Conservation (phyloP, 37 sponge, comb jelly and placozoan species). For the Hormiphora californensis region DNA sequence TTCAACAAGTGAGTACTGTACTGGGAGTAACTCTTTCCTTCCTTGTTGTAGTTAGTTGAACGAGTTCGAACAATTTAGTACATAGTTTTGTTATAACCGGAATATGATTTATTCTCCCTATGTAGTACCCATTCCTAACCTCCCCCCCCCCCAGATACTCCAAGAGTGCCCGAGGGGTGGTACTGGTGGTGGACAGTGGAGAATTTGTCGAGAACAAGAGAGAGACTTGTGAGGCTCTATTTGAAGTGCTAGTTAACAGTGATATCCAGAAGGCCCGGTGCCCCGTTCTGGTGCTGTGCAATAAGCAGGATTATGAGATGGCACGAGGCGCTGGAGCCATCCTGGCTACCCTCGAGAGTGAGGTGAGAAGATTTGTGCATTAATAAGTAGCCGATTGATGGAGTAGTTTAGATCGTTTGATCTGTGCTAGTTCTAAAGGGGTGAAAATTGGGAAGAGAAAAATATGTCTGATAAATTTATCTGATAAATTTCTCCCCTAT, state of each 20-base stretch:
- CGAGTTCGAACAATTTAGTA: too few relatives aligned
- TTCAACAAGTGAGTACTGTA: background rate
- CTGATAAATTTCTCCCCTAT: background rate
- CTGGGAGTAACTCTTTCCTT: too few relatives aligned
- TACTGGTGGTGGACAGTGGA: conserved; percentile 37
- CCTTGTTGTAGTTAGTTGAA: too few relatives aligned
- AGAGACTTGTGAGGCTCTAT: conserved; percentile 13
- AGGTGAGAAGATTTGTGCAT: background rate
- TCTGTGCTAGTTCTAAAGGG: too few relatives aligned
- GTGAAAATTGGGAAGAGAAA: too few relatives aligned
- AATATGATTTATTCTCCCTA: too few relatives aligned
- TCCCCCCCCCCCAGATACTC: background rate
- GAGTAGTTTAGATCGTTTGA: too few relatives aligned
- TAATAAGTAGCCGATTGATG: too few relatives aligned
- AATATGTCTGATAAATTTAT: background rate
- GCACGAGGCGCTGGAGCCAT: conserved; percentile 1
- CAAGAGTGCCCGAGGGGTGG: background rate
- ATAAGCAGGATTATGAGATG: conserved; percentile 48
- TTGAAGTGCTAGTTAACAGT: background rate
- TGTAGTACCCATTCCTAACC: too few relatives aligned
- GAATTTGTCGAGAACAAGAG: conserved; percentile 27
- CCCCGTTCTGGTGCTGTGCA: conserved; percentile 16
- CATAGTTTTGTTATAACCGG: too few relatives aligned
- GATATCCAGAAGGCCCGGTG: conserved; percentile 14
- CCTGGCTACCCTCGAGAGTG: background rate